Conservation (phyloP, 1,140 invertebrate species). For the Sitobion miscanthi region DNA sequence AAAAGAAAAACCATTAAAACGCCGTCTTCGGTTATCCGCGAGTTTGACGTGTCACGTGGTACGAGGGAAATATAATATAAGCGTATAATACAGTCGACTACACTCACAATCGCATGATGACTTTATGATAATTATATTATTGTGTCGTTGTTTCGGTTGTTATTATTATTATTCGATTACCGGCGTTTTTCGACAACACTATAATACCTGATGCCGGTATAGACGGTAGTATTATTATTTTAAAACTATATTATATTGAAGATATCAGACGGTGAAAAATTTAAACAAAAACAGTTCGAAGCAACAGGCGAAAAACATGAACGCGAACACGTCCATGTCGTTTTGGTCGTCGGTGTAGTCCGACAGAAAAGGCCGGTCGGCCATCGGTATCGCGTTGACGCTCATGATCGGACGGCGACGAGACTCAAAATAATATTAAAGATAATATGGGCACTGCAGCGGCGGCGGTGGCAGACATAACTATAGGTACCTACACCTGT, state of each 20-base stretch:
- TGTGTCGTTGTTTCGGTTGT: background rate
- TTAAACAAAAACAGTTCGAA: constrained; percentile 60
- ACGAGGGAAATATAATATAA: background rate
- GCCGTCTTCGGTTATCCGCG: background rate
- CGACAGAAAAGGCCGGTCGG: constrained; percentile 18
- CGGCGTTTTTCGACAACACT: background rate
- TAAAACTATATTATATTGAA: background rate
- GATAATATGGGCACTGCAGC: background rate
- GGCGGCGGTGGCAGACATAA: too few relatives aligned
- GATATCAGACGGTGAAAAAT: constrained; percentile 47
- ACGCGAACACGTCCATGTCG: constrained; percentile 60
- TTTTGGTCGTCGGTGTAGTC: constrained; percentile 55
- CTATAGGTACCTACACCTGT: too few relatives aligned
- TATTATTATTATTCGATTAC: background rate
- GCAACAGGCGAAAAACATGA: constrained; percentile 60
- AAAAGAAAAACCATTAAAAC: background rate
- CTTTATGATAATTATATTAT: background rate
- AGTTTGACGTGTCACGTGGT: background rate
- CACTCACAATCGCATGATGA: background rate
- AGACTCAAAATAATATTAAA: background rate
- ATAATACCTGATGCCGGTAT: background rate
- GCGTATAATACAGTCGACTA: background rate
- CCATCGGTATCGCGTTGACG: constrained; percentile 39
- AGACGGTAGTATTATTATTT: background rate
- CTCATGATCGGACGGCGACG: constrained; percentile 11